A percentile compares a stretch with the other conserved stretches of the same genome.
phyloP scores from a whole-genome alignment of 2,888 invertebrate genomes.

The Oxycera nigricornis region DNA sequence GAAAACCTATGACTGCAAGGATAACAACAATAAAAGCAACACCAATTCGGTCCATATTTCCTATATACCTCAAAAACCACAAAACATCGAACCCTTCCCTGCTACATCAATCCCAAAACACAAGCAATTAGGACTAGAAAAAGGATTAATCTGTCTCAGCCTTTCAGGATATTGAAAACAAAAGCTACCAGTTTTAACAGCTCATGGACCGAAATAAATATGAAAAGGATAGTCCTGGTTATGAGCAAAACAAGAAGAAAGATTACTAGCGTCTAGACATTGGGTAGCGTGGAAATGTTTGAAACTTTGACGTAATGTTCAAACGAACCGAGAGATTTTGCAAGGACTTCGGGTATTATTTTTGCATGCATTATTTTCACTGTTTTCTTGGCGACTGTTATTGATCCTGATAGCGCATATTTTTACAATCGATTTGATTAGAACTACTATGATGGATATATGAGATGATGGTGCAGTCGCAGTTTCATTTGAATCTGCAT shows the following conservation, averaged over 20 bases:
- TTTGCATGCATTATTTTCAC: too few relatives aligned
- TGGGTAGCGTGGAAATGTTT: slow-evolving; percentile 17
- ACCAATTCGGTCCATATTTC: not conserved
- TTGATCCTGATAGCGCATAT: too few relatives aligned
- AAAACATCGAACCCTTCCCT: not conserved
- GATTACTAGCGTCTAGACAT: slow-evolving; percentile 24
- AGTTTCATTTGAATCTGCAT: too few relatives aligned
- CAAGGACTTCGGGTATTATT: too few relatives aligned
- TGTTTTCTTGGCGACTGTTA: too few relatives aligned
- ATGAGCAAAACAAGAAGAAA: slow-evolving; percentile 10
- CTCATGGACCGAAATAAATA: slow-evolving; percentile 3
- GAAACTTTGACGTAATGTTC: slow-evolving; percentile 27
- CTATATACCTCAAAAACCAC: not conserved
- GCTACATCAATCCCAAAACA: not conserved
- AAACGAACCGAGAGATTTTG: too few relatives aligned
- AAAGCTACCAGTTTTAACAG: not conserved
- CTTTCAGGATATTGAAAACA: slow-evolving; percentile 12
- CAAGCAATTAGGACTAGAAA: slow-evolving; percentile 16
- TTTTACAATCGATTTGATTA: too few relatives aligned
- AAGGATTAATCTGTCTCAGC: slow-evolving; percentile 15
- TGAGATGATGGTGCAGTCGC: too few relatives aligned
- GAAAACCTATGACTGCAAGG: not conserved
- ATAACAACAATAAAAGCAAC: not conserved
- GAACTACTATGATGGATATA: too few relatives aligned
- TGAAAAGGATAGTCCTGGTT: not conserved